Percentiles rank a stretch among this genome's conserved stretches.
phyloP scores from a whole-genome alignment of 2,888 invertebrate species.

The Monopis laevigella region DNA sequence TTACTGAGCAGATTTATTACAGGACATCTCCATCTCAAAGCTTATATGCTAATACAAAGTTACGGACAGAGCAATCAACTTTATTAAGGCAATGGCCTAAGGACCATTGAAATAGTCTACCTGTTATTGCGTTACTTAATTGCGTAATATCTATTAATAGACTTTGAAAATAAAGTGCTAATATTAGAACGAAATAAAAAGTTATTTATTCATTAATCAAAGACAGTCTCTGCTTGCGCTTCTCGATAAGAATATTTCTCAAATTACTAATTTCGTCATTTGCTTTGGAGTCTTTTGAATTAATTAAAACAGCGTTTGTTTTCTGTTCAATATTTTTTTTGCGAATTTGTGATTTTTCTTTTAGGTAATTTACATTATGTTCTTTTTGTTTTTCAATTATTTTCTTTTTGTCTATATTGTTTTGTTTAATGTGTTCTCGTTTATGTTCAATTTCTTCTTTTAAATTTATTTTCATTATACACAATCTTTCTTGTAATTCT shows the following conservation, averaged over 20 bases:
- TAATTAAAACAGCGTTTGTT: conserved; percentile 21
- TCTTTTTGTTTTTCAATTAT: conserved; percentile 54
- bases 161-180: too few relatives aligned
- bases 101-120: conserved; percentile 13
- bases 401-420: conserved; percentile 48
- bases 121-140: conserved; percentile 3
- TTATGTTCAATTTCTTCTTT: conserved; percentile 62
- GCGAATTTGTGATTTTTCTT: conserved; percentile 33
- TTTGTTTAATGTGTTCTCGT: conserved; percentile 43
- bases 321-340: conserved; percentile 33
- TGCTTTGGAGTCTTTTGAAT: conserved; percentile 8
- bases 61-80: conserved; percentile 29
- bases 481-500: conserved; percentile 67
- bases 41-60: conserved; percentile 34
- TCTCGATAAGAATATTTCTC: conserved; percentile 56
- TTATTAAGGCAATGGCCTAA: conserved; percentile 25
- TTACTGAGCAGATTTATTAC: conserved; percentile 30
- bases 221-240: conserved; percentile 30
- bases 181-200: too few relatives aligned
- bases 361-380: conserved; percentile 42
- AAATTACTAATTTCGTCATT: conserved; percentile 45
- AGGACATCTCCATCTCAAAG: conserved; percentile 35
- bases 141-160: conserved; percentile 5
- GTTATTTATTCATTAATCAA: not conserved
- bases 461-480: conserved; percentile 53